Base-by-base conservation (phyloP, 2,113 vertebrate genomes). In the Spea bombifrons region DNA sequence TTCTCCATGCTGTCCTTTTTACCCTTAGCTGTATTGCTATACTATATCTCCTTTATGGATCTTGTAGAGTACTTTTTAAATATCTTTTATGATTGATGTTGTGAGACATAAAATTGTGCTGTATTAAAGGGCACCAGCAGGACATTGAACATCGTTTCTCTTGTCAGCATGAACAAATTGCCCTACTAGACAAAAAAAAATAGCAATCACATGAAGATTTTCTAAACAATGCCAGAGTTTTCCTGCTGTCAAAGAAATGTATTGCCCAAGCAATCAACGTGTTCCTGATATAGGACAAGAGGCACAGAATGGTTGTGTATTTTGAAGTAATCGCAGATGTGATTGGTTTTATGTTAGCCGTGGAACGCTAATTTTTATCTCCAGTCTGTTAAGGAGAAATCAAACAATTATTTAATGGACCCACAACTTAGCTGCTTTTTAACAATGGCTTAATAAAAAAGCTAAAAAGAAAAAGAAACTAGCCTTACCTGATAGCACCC, bases 31-130 rank as follows among this genome's bases (percentile, higher is more conserved):
- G 45, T 61, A 46, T 77, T 77, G 13, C 66, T 70, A 59, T 75
- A 57, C 4, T 65, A 67, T 46, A 52, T 78, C 57, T 64, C 53
- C 7, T 78, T 78, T 71, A 65, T 65, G 5, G 17, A 71, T 45
- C 57, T 47, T 13, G 43, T 52, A 64, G 71, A 64, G 57, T 30
- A 44, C 44, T 48, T 71, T 30, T n/a, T 57, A 64, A 71, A 64
- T 78, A 71, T 53, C 46, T 61, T 6, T 13, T 48, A 53, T 71
- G 76, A 71, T 78, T 71, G 76, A 78, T 78, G 6, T 8, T 53
- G 8, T 71, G 10, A 52, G 71, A 63, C 47, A 63, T 63, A 49
- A 45, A 59, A 64, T 50, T 64, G 67, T 43, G 17, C 67, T 77
- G 13, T 77, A 71, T 63, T 71, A 71, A 71, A 78, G 66, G 55